Evolutionary conservation across 2,888 invertebrate species (phyloP), one percentile per base, ranked within the genome.

Genomic region (Pterostichus madidus): DNA sequence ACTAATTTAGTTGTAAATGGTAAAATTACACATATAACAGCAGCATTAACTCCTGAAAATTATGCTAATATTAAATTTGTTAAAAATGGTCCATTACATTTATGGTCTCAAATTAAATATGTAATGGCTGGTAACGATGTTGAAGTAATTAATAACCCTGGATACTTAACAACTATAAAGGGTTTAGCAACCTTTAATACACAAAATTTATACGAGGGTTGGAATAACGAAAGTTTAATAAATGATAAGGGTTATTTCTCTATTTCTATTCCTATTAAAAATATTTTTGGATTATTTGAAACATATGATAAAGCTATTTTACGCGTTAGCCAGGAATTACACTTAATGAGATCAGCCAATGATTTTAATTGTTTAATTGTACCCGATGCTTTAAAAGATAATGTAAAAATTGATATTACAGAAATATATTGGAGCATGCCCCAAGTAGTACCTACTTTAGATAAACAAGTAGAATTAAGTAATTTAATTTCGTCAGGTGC

Each of bases 51-150:
- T 39, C 39, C 8, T 13, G 56, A 17, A 17, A 13, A 17, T 17
- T 56, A 17, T 13, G 8, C 10, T n/a, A 56, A 56, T 56, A 56
- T 52, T 52, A 56, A 56, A 56, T 56, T 56, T 56, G 56, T 56
- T 17, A 56, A 13, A 56, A 56, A 56, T 17, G 15, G 13, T 24
- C 24, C 15, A 24, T 24, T 61, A 7, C 61, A 61, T 61, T n/a
- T 61, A 8, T 61, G 15, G 5, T 24, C 24, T 61, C 8, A 61
- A 24, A 61, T 32, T 24, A 5, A n/a, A 32, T 31, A 61, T 32
- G 13, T 24, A 61, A 32, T 61, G 15, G 24, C 6, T 61, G 24
- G 24, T 61, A 32, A 32, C 1, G 32, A 24, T 24, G 32, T 61
- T n/a, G 24, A 61, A 61, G 32, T 24, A 61, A 13, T 61, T 24